Evolutionary conservation across 2,113 vertebrate species (phyloP).

Genomic region (Cephalophus harveyi): DNA sequence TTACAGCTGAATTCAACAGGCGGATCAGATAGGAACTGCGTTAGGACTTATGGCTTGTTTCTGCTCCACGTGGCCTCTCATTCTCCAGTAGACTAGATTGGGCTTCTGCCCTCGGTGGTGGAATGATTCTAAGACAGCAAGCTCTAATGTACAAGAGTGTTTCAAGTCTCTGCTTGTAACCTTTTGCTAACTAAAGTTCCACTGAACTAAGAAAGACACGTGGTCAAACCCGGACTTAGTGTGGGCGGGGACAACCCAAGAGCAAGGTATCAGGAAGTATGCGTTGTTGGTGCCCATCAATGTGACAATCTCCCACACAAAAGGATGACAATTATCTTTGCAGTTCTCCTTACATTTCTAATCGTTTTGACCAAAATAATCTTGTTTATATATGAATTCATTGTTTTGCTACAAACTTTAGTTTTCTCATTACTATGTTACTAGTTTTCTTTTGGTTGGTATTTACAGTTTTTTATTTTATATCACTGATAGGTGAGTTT

Average conservation of each 20-base stretch:
- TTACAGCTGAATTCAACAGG: neutral
- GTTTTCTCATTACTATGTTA: neutral
- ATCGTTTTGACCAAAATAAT: neutral
- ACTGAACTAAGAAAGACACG: neutral
- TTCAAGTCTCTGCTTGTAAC: neutral
- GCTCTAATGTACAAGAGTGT: neutral
- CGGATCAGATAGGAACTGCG: neutral
- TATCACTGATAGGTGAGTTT: neutral
- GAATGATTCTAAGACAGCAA: neutral
- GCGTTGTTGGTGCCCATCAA: neutral
- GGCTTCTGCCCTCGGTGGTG: neutral
- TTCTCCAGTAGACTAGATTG: neutral
- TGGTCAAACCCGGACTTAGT: neutral
- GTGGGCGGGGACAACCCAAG: neutral
- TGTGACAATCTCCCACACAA: neutral
- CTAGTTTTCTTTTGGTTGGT: neutral
- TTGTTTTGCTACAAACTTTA: neutral
- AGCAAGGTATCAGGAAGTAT: rapidly evolving
- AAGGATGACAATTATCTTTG: neutral
- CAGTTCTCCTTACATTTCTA: neutral
- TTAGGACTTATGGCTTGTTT: neutral
- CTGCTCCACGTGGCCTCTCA: neutral
- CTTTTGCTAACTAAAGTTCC: neutral
- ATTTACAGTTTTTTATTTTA: neutral
- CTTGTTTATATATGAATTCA: neutral